Evolutionary conservation across 2,113 vertebrate genomes (phyloP), one percentile per base, ranked within the genome.

Genomic region (Nymphicus hollandicus): DNA sequence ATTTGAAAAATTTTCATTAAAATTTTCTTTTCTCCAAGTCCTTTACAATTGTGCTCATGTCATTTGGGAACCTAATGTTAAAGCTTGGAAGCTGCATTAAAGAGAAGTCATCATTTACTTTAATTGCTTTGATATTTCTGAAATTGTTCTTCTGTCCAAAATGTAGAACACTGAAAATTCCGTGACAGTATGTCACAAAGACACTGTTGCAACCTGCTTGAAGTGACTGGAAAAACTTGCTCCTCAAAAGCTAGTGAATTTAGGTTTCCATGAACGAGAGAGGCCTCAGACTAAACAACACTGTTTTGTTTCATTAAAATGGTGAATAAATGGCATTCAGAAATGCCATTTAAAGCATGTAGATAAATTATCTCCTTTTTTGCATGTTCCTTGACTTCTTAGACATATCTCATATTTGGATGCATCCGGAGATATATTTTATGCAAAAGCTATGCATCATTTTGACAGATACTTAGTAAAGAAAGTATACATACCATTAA

Each of bases 391-490:
- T 78, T 86, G 28, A 17, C 24, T 88, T 90, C 82, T 68, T 81
- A 66, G 72, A 71, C 7, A 23, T 71, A 44, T 83, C 35, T 71
- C 41, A 35, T 49, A 70, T 93, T 91, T 81, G 44, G 82, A 78
- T 78, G 43, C 39, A 90, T 88, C 50, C 12, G 1, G 53, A 83
- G 33, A 80, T 77, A 50, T 17, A 63, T 91, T 91, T 94, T 93
- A 77, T 74, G 43, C 24, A 60, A 91, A 86, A 90, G 46, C 37
- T 73, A 88, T 96, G 47, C 29, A 74, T 91, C 76, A 91, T 90
- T 91, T 90, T 91, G 88, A 91, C 76, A 91, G 60, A 94, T 70
- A 93, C 94, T 93, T 88, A 86, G 27, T 68, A 82, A 81, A 61
- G 65, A 80, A 94, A 94, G 88, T 74, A 87, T 77, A 81, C 29